Evolutionary conservation across 2,113 vertebrate genomes (phyloP).

Genomic region (Tupaia tana): DNA sequence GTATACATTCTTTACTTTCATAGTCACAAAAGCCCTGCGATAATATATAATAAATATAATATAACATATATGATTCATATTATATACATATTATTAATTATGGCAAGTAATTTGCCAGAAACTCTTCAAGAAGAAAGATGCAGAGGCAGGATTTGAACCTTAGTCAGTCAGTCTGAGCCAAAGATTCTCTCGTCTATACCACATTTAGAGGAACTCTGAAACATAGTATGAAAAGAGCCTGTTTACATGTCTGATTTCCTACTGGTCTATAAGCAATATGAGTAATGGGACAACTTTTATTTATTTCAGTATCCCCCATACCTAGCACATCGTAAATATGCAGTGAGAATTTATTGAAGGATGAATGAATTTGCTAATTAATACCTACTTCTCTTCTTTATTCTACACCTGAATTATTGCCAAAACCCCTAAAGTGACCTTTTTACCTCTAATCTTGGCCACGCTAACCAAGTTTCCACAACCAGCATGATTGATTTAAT

Average conservation of each 20-base stretch:
- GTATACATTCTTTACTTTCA: not conserved
- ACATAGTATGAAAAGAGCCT: not conserved
- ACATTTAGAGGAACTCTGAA: not conserved
- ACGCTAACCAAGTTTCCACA: conserved; percentile 6
- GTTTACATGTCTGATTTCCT: not conserved
- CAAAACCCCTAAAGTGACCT: conserved; percentile 35
- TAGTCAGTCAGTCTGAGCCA: not conserved
- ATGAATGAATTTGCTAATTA: conserved; percentile 39
- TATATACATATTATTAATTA: not conserved
- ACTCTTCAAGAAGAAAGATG: not conserved
- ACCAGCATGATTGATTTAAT: not conserved
- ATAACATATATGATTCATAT: not conserved
- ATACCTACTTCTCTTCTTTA: not conserved
- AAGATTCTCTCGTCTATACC: not conserved
- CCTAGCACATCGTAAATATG: not conserved
- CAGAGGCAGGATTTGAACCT: not conserved
- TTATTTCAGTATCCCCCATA: not conserved
- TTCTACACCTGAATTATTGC: not conserved
- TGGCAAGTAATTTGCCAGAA: not conserved
- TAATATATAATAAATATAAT: not conserved
- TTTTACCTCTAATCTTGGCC: not conserved
- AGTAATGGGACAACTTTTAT: not conserved
- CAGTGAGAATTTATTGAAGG: not conserved
- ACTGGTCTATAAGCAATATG: not conserved
- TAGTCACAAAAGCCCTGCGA: not conserved